phyloP scores from a whole-genome alignment of 2,888 invertebrate species.

The Siphonodentalium dalli region DNA sequence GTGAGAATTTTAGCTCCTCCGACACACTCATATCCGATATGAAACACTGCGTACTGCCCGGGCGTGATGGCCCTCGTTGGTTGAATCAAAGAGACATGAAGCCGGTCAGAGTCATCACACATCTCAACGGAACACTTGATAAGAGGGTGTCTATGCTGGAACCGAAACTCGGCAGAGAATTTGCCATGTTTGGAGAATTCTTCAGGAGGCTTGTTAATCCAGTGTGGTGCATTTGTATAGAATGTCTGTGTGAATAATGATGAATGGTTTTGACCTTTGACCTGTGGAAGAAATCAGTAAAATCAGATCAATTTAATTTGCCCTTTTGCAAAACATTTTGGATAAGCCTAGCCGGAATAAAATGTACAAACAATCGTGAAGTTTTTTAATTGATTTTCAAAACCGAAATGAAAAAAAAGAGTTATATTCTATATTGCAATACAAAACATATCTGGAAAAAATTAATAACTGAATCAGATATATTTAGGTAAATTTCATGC shows the following conservation, averaged over 20 bases:
- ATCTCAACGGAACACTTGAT: conserved; percentile 72
- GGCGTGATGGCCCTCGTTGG: conserved; percentile 81
- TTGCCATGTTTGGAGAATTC: conserved; percentile 28
- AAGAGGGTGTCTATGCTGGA: conserved; percentile 81
- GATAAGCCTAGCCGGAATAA: no score
- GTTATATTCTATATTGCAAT: no score
- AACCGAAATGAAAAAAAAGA: no score
- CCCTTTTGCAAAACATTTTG: no score
- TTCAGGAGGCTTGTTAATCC: conserved; percentile 75
- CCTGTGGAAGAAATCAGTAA: conserved; percentile 71
- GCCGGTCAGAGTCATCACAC: conserved; percentile 30
- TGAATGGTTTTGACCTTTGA: conserved; percentile 79
- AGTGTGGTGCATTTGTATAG: conserved; percentile 75
- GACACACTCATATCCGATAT: conserved; percentile 79
- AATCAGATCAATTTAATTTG: no score
- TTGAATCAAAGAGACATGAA: conserved; percentile 67
- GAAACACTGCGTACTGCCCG: conserved; percentile 88
- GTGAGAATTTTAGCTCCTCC: conserved; percentile 81
- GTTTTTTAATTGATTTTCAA: no score
- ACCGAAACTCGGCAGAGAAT: conserved; percentile 79
- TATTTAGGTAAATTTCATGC: no score
- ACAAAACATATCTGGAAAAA: no score
- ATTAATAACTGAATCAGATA: no score
- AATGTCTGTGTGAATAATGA: conserved; percentile 76
- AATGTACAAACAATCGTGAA: no score